Evolutionary conservation across 2,113 vertebrate species (phyloP).

Genomic region (Trochalopteron elliotii): DNA sequence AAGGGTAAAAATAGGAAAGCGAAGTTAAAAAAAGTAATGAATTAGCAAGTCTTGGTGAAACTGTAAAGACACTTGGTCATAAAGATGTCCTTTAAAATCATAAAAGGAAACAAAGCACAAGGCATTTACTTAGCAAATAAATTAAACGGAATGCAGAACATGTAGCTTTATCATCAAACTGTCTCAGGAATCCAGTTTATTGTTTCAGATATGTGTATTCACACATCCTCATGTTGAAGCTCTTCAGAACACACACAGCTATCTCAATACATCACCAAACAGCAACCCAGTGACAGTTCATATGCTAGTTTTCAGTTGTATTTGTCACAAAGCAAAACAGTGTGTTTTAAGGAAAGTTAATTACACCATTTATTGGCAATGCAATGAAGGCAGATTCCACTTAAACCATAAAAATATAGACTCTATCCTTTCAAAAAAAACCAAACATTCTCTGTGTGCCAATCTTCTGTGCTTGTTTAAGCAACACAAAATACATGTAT

Average conservation of each 20-base stretch:
- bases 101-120: background rate
- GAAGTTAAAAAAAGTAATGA: background rate
- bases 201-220: background rate
- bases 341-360: background rate
- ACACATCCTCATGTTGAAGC: background rate
- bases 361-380: background rate
- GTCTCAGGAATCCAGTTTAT: background rate
- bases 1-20: background rate
- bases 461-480: background rate
- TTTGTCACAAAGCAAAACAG: background rate
- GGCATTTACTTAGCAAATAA: background rate
- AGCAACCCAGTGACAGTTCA: background rate
- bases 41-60: background rate
- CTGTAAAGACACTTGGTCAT: background rate
- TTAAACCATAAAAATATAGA: background rate
- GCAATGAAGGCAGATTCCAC: background rate
- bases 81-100: background rate
- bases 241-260: background rate
- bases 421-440: background rate
- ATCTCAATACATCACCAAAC: background rate
- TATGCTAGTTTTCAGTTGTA: background rate
- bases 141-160: background rate
- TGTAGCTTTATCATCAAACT: background rate
- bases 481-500: background rate
- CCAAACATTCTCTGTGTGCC: background rate